phyloP scores from a whole-genome alignment of 2,113 vertebrate species.

The Elanoides forficatus region DNA sequence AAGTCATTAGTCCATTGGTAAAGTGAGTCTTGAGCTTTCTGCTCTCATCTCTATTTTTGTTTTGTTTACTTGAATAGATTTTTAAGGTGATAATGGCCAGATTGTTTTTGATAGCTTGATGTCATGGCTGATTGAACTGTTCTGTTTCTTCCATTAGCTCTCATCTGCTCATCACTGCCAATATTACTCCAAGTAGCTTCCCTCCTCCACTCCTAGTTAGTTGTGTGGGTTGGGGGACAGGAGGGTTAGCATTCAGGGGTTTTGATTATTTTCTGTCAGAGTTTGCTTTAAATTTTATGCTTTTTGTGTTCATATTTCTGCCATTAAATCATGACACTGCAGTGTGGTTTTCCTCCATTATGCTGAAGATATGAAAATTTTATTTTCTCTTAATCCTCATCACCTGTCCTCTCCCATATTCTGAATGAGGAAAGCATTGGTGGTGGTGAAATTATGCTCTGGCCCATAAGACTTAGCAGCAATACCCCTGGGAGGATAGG shows the following conservation, averaged over 20 bases:
- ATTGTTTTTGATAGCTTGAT: constrained; percentile 42
- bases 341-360: constrained; percentile 52
- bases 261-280: background rate
- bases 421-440: background rate
- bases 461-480: background rate
- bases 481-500: background rate
- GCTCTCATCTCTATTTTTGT: constrained; percentile 10
- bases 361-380: constrained; percentile 53
- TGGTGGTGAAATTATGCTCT: background rate
- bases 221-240: background rate
- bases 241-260: background rate
- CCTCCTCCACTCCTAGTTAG: background rate
- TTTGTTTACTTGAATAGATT: constrained; percentile 35
- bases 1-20: constrained; percentile 1
- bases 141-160: constrained; percentile 60
- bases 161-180: constrained; percentile 15
- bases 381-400: constrained; percentile 57
- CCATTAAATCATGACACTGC: constrained; percentile 19
- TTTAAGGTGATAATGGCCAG: constrained; percentile 29
- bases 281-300: background rate
- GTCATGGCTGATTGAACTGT: constrained; percentile 18
- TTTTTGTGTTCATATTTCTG: constrained; percentile 12
- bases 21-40: background rate
- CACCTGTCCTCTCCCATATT: constrained; percentile 50
- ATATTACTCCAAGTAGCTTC: background rate